Evolutionary conservation across 2,797 vertebrate species (phyloP).

Genomic region (Malurus leucopterus): DNA sequence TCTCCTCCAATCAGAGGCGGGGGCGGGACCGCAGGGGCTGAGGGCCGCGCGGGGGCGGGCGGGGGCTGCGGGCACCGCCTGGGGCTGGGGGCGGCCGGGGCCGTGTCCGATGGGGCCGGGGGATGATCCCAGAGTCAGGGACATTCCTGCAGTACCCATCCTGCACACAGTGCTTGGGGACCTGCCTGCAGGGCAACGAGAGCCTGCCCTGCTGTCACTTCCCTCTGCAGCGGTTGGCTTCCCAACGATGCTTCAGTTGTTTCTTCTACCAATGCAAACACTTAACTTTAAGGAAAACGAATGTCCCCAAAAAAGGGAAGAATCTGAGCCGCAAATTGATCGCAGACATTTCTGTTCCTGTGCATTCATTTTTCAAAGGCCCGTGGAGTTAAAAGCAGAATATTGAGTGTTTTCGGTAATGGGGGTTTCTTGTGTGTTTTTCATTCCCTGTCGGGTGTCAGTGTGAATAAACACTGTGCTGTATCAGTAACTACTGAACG

Average conservation of each 20-base stretch:
- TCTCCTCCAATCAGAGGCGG: slow-evolving; percentile 4
- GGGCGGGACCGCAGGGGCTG: slow-evolving; percentile 23
- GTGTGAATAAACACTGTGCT: not conserved
- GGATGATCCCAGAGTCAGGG: accelerated
- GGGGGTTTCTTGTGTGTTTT: accelerated
- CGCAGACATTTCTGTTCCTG: not conserved
- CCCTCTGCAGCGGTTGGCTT: not conserved
- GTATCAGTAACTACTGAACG: not conserved
- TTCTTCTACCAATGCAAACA: accelerated
- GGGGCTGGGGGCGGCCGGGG: too few species aligned
- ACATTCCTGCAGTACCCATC: accelerated
- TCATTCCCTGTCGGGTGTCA: not conserved
- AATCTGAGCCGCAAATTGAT: not conserved
- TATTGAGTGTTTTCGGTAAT: not conserved
- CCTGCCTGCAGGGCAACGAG: accelerated
- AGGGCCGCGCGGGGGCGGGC: not conserved
- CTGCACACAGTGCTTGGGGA: accelerated
- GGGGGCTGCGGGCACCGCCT: not conserved
- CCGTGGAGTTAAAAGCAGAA: not conserved
- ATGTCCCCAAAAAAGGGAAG: not conserved
- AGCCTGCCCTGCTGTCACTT: not conserved
- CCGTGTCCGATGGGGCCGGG: not conserved
- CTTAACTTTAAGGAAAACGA: not conserved
- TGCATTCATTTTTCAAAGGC: not conserved
- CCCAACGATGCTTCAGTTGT: accelerated